Conservation (phyloP, 2,888 invertebrate species). For the Capitulum mitella region DNA sequence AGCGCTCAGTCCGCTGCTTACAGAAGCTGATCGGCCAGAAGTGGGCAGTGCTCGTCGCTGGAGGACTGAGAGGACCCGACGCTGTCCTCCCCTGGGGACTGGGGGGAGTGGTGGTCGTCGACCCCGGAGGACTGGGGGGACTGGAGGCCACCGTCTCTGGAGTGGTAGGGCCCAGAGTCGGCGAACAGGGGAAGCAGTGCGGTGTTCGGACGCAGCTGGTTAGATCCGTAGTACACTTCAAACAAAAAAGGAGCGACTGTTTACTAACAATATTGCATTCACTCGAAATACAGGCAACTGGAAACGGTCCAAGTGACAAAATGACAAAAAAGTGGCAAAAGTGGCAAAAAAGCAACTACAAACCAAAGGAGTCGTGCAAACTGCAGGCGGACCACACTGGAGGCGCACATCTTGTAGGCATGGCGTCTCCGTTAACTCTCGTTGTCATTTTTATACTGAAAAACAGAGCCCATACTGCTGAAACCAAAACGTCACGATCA, state of each 20-base stretch:
- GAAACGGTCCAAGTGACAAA: no score
- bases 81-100: no score
- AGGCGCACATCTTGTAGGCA: neutral
- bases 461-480: neutral
- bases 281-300: no score
- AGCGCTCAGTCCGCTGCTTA: neutral
- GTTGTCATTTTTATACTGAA: neutral
- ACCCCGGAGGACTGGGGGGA: no score
- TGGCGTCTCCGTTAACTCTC: neutral
- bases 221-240: no score
- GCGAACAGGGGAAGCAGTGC: constrained; percentile 26
- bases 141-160: constrained; percentile 1
- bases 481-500: neutral
- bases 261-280: no score
- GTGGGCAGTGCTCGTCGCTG: neutral
- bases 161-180: constrained; percentile 16
- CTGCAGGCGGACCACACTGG: neutral
- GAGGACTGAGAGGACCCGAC: no score
- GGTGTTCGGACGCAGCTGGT: no score
- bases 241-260: no score
- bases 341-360: no score
- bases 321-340: no score
- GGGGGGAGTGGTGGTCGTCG: neutral
- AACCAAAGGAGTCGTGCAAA: neutral
- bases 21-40: neutral